Base-by-base conservation (phyloP, 2,888 invertebrate species). In the Drosophila barbarae region DNA sequence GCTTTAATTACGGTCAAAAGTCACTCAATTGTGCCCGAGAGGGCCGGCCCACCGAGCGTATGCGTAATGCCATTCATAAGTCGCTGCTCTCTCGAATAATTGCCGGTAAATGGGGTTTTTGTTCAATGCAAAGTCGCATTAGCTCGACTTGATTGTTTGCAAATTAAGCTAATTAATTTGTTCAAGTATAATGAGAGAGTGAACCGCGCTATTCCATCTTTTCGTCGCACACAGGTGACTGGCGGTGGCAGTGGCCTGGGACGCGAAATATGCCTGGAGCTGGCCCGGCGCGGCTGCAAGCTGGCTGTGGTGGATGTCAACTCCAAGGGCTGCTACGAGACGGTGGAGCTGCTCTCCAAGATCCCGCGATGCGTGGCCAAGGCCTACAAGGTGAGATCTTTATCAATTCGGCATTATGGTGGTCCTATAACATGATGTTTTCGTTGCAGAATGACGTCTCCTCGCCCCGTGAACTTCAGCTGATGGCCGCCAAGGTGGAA, bases 181-280 rank as follows among this genome's bases (percentile, higher is more conserved):
- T 38, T 34, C 13, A 30, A 71, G 57, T 50, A 59, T 59, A 64
- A 64, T 73, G 51, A 58, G 51, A 58, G 57, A 59, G 60, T 68
- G 41, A 68, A 34, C 61, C 39, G 26, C 23, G 8, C 50, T 39
- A 30, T 41, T 61, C 23, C 10, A 61, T 50, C 49, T 13, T 39
- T 21, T 2, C 28, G 2, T 32, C 32, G n/a, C 23, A 23, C 49
- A 34, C 47, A 90, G 90, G 88, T 91, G 35, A 91, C 90, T 21
- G 91, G 91, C 30, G 90, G 90, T 51, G 90, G 89, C 58, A 89
- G 90, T 69, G 91, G 91, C 21, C 84, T 91, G 64, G 91, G 91
- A 5, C 87, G 90, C 41, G 90, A 90, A 76, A 88, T 90, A 32
- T 89, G 89, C 28, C 69, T 89, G 36, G 83, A 88, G 51, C 84